Evolutionary conservation across 1,140 invertebrate genomes (phyloP).

Genomic region (Propsilocerus akamusi): DNA sequence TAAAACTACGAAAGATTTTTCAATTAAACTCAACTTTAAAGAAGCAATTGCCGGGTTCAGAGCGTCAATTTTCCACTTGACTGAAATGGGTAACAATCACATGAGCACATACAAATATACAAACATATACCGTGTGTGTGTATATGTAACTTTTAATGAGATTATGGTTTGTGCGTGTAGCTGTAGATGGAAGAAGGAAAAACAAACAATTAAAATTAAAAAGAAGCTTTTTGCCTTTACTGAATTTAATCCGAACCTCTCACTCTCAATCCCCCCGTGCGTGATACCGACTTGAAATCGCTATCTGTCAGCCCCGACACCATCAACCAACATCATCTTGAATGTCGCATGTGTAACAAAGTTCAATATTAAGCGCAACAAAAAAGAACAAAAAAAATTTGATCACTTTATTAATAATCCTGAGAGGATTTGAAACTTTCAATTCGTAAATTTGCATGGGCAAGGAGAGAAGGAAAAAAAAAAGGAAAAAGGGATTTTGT

Average conservation of each 20-base stretch:
- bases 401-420: constrained; percentile 4
- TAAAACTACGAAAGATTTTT: no score
- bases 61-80: not conserved
- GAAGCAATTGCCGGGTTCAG: no score
- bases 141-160: not conserved
- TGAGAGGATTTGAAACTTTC: not conserved
- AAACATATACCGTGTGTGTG: not conserved
- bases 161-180: constrained; percentile 1
- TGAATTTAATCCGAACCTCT: not conserved
- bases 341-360: not conserved
- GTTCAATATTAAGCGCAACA: not conserved
- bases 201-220: constrained; percentile 4
- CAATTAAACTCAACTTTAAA: no score
- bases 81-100: not conserved
- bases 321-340: not conserved
- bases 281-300: not conserved
- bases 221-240: not conserved
- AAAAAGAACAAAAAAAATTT: not conserved
- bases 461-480: not conserved
- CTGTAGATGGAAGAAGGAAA: not conserved
- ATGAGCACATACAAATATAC: not conserved
- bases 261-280: not conserved
- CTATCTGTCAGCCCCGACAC: not conserved
- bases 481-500: not conserved
- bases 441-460: not conserved